These are phyloP conservation scores for Himantopus leucocephalus DNA, from an alignment of 2,113 vertebrate genomes.

Conservation along the genomic window DNA sequence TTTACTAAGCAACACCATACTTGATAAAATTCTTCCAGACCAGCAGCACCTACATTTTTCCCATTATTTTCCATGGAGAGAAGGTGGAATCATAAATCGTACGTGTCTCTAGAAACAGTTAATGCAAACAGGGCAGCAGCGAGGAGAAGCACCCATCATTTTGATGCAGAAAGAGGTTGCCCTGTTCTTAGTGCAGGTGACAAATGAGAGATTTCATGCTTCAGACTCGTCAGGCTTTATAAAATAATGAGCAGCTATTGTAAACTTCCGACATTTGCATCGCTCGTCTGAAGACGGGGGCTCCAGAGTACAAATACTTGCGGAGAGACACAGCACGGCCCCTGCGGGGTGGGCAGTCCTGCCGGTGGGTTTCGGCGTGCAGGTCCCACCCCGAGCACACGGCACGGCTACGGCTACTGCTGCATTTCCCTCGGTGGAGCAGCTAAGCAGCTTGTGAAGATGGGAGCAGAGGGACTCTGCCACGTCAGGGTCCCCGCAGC, in stretches of 20 bases:
- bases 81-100: neutral
- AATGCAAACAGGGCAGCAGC: neutral
- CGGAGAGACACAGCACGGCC: neutral
- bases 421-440: neutral
- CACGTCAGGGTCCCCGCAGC: neutral
- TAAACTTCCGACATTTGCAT: fast-evolving
- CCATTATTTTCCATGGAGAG: neutral
- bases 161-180: neutral
- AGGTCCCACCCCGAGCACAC: fast-evolving
- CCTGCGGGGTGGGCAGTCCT: fast-evolving
- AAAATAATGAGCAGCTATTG: neutral
- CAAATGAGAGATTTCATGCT: neutral
- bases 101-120: neutral
- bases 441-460: neutral
- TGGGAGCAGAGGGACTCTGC: neutral
- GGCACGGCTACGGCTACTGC: fast-evolving
- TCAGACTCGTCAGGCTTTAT: neutral
- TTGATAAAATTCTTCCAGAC: neutral
- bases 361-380: fast-evolving
- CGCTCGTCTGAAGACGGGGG: neutral
- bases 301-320: neutral
- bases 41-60: neutral
- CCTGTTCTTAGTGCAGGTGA: neutral
- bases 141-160: neutral
- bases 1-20: neutral